Percentiles rank a stretch among this genome's conserved stretches.
phyloP scores from a whole-genome alignment of 2,797 vertebrate genomes.

The Oreonectes daqikongensis region DNA sequence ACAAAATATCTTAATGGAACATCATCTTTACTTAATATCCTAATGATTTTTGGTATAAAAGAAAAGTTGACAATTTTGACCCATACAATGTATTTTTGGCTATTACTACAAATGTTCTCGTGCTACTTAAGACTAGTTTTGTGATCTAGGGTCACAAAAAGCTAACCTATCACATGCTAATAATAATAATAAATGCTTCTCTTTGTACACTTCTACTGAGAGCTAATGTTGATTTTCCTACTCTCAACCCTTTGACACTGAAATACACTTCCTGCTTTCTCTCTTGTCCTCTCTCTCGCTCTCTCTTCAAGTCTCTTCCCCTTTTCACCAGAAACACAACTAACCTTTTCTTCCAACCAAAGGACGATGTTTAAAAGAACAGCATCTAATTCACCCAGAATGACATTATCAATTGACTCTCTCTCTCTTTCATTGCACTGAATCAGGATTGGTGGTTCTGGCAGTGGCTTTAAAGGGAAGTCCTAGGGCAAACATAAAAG shows the following conservation, averaged over 20 bases:
- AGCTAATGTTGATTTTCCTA: constrained; percentile 59
- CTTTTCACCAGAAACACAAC: constrained; percentile 56
- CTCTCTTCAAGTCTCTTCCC: constrained; percentile 34
- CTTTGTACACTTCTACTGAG: constrained; percentile 51
- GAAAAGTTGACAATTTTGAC: too few relatives aligned
- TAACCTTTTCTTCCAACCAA: constrained; percentile 50
- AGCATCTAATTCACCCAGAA: constrained; percentile 49
- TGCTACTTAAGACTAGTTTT: too few relatives aligned
- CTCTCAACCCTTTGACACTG: constrained; percentile 49
- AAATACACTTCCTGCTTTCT: constrained; percentile 61
- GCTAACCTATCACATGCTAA: constrained; percentile 17
- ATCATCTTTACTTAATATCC: too few relatives aligned
- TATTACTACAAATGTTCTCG: too few relatives aligned
- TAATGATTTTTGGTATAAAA: too few relatives aligned
- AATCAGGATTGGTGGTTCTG: constrained; percentile 10
- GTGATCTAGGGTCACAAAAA: too few relatives aligned
- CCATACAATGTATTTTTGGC: too few relatives aligned
- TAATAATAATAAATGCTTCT: constrained; percentile 53
- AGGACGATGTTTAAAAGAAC: constrained; percentile 47
- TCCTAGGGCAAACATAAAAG: constrained; percentile 21
- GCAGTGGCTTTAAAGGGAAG: constrained; percentile 20
- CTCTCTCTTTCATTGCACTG: constrained; percentile 29
- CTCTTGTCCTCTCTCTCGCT: constrained; percentile 32
- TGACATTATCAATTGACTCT: constrained; percentile 51
- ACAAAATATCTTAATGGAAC: too few relatives aligned